Conservation (phyloP, 2,888 invertebrate species). For the Parochlus steinenii region DNA sequence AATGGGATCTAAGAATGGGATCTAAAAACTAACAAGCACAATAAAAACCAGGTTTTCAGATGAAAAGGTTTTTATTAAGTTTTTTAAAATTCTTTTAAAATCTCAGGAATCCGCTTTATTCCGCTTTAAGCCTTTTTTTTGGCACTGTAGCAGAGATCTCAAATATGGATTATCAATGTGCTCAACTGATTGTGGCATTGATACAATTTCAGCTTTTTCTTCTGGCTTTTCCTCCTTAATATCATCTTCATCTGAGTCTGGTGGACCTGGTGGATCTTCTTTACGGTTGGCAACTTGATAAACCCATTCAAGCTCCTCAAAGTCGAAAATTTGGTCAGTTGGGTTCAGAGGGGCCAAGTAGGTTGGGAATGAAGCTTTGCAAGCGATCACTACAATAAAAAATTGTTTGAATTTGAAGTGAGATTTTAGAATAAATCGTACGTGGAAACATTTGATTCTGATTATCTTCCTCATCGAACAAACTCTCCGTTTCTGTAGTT, state of each 20-base stretch:
- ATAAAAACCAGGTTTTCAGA: no score
- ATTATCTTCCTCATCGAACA: conserved; percentile 80
- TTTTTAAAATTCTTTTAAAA: no score
- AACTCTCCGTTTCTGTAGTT: conserved; percentile 68
- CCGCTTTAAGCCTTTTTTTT: no score
- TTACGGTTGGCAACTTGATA: conserved; percentile 48
- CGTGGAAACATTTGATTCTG: conserved; percentile 77
- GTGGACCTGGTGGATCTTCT: conserved; percentile 36
- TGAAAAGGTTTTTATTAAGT: no score
- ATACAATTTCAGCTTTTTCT: conserved; percentile 14
- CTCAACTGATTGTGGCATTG: conserved; percentile 24
- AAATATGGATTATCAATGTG: conserved; percentile 64
- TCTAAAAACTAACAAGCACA: no score
- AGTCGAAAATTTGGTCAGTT: conserved; percentile 87
- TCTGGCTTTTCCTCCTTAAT: conserved; percentile 25
- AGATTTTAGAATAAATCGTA: conserved; percentile 32
- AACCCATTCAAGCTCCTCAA: conserved; percentile 65
- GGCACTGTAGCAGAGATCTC: conserved; percentile 31
- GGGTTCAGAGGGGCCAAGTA: conserved; percentile 77
- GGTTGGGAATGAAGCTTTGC: conserved; percentile 60
- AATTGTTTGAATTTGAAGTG: conserved; percentile 12
- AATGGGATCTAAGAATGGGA: no score
- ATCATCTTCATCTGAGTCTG: conserved; percentile 26
- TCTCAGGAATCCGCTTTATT: no score
- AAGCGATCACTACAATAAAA: conserved; percentile 60